A percentile compares a stretch with the other conserved stretches of the same genome.
Conservation (phyloP, 2,888 invertebrate species). For the Lysandra bellargus region DNA sequence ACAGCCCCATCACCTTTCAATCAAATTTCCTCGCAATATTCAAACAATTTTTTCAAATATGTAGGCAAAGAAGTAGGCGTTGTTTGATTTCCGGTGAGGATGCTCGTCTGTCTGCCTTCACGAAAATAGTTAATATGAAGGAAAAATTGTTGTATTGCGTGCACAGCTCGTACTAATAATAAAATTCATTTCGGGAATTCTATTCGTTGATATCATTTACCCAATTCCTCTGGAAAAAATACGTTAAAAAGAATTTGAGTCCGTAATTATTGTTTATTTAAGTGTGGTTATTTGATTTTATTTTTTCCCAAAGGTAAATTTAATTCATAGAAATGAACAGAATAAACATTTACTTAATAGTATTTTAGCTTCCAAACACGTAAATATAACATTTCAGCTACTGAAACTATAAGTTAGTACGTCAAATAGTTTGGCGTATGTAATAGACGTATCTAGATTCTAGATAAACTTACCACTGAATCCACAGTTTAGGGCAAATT, state of each 20-base stretch:
- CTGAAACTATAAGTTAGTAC: neutral
- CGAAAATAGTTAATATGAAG: constrained; percentile 44
- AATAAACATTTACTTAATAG: neutral
- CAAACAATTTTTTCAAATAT: constrained; percentile 44
- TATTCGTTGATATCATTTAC: neutral
- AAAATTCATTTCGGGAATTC: constrained; percentile 20
- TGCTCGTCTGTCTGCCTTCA: constrained; percentile 35
- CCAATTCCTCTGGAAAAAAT: neutral
- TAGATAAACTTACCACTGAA: constrained; percentile 3
- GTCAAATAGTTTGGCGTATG: neutral
- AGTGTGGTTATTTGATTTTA: neutral
- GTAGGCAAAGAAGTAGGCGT: constrained; percentile 42
- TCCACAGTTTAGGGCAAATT: neutral
- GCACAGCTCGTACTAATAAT: constrained; percentile 30
- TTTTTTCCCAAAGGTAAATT: too few relatives aligned
- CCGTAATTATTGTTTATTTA: neutral
- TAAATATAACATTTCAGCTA: neutral
- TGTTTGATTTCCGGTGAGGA: constrained; percentile 47
- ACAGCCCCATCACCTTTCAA: neutral
- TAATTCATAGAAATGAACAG: too few relatives aligned
- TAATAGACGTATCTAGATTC: neutral
- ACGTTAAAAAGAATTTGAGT: neutral
- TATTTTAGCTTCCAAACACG: neutral
- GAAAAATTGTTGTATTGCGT: constrained; percentile 43
- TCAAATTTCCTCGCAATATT: constrained; percentile 3